These are phyloP conservation scores for Heliconius ismenius DNA, from an alignment of 2,888 invertebrate species.

Conservation along the genomic window DNA sequence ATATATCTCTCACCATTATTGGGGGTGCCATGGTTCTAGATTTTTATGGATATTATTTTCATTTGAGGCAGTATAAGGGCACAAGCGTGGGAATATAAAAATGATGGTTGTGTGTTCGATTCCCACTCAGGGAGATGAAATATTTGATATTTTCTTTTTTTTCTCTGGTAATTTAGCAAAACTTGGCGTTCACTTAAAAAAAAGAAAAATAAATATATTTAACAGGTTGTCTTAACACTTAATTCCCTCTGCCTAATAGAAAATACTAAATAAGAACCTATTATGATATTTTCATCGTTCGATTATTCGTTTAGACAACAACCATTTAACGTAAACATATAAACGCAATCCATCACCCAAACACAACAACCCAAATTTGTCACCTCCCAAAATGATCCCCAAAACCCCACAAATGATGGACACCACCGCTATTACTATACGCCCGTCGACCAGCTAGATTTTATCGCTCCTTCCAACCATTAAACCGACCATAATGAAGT, in stretches of 20 bases:
- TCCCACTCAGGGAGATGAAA: background rate
- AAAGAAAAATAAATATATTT: no score
- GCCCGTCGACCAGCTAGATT: slow-evolving; percentile 71
- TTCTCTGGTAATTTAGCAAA: no score
- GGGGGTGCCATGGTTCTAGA: slow-evolving; percentile 44
- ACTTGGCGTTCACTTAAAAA: no score
- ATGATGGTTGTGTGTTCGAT: background rate
- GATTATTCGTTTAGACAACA: no score
- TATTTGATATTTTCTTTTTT: background rate
- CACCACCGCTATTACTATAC: slow-evolving; percentile 56
- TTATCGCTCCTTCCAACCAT: slow-evolving; percentile 81
- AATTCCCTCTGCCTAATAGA: no score
- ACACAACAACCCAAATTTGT: background rate
- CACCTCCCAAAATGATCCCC: slow-evolving; percentile 23
- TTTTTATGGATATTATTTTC: slow-evolving; percentile 34
- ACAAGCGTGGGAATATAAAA: background rate
- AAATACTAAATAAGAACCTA: no score
- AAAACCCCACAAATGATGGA: slow-evolving; percentile 43
- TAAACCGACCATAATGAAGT: slow-evolving; percentile 82
- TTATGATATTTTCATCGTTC: no score
- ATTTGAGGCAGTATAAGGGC: background rate
- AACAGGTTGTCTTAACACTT: no score
- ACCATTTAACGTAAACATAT: no score
- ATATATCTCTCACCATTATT: slow-evolving; percentile 68
- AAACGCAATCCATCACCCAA: background rate